Conservation (phyloP, 2,113 vertebrate genomes). For the Pterophyllum scalare region DNA sequence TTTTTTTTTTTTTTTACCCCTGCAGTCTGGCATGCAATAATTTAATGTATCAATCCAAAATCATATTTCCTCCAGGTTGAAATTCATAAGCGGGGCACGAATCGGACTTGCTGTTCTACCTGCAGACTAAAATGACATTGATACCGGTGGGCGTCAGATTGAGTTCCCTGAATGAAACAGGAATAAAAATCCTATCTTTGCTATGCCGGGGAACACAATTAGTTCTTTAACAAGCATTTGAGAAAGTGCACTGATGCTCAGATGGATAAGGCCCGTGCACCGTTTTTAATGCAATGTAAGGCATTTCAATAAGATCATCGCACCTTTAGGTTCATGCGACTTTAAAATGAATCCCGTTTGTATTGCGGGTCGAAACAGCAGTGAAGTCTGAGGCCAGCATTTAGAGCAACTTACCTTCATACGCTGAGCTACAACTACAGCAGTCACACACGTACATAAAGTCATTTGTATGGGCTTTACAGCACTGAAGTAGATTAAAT, state of each 20-base stretch:
- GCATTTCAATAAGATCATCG: slow-evolving; percentile 43
- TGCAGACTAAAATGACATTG: slow-evolving; percentile 60
- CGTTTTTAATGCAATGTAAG: slow-evolving; percentile 51
- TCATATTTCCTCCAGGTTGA: slow-evolving; percentile 57
- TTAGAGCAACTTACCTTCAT: background rate
- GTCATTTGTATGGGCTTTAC: slow-evolving; percentile 25
- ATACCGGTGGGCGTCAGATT: slow-evolving; percentile 39
- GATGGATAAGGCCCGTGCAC: slow-evolving; percentile 48
- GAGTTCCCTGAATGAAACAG: slow-evolving; percentile 53
- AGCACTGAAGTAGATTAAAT: slow-evolving; percentile 59
- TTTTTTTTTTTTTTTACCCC: slow-evolving; percentile 9
- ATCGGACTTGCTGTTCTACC: slow-evolving; percentile 34
- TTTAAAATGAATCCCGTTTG: slow-evolving; percentile 32
- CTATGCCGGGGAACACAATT: slow-evolving; percentile 41
- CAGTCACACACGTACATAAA: slow-evolving; percentile 32
- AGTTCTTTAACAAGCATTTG: slow-evolving; percentile 58
- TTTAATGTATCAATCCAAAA: slow-evolving; percentile 62
- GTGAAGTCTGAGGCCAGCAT: slow-evolving; percentile 2
- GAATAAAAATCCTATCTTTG: slow-evolving; percentile 44
- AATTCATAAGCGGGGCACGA: slow-evolving; percentile 36
- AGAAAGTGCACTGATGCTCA: slow-evolving; percentile 46
- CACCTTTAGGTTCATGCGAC: slow-evolving; percentile 29
- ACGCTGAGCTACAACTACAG: slow-evolving; percentile 39
- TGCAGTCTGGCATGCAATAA: slow-evolving; percentile 43
- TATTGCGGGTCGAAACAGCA: slow-evolving; percentile 19